A percentile compares a stretch with the other conserved stretches of the same genome.
Evolutionary conservation across 2,888 invertebrate species (phyloP).

Genomic region (Halictus ligatus): DNA sequence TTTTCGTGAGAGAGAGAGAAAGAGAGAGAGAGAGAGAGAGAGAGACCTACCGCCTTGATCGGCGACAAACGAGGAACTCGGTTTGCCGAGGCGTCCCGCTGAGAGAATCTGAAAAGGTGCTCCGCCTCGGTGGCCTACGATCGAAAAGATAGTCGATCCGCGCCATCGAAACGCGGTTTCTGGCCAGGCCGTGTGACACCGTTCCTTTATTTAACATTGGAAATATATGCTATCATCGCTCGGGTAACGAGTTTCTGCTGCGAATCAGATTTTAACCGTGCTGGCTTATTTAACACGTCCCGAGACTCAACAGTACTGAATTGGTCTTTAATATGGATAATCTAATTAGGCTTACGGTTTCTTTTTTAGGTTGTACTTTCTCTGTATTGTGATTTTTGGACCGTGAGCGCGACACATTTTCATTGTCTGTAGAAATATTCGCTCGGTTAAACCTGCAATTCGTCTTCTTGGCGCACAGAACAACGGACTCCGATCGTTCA

Average conservation of each 20-base stretch:
- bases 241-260: background rate
- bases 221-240: background rate
- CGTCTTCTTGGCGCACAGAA: no score
- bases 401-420: no score
- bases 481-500: no score
- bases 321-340: no score
- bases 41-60: slow-evolving; percentile 15
- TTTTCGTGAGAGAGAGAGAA: background rate
- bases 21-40: background rate
- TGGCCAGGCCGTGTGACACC: background rate
- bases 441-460: no score
- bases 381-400: no score
- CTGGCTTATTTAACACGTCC: background rate
- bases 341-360: no score
- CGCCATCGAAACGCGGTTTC: slow-evolving; percentile 3
- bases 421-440: no score
- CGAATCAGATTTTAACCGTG: background rate
- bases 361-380: no score
- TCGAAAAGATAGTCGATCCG: slow-evolving; percentile 26
- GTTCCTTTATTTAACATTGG: background rate
- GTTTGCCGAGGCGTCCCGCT: slow-evolving; percentile 10
- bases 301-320: background rate
- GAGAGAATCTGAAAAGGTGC: background rate
- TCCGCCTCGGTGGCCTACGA: slow-evolving; percentile 29
- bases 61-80: slow-evolving; percentile 21